phyloP scores from a whole-genome alignment of 2,113 vertebrate species.

The Cottus gobio region DNA sequence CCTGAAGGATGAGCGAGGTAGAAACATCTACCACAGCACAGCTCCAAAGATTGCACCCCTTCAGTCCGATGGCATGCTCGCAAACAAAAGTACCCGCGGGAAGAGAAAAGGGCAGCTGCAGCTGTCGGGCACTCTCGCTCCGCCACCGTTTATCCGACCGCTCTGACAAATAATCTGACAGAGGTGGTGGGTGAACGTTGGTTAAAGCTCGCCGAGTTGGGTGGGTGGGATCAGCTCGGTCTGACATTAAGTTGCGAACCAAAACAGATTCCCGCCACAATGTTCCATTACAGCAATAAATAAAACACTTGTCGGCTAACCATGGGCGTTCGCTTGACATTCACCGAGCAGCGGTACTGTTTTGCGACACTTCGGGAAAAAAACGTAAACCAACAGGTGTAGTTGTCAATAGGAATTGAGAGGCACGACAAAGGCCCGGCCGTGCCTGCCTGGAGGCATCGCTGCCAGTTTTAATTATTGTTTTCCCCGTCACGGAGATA shows the following conservation, averaged over 20 bases:
- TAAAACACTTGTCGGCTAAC: conserved; percentile 15
- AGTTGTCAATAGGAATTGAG: conserved; percentile 26
- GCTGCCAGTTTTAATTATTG: conserved; percentile 73
- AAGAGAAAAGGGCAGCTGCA: conserved; percentile 49
- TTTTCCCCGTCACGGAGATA: conserved; percentile 72
- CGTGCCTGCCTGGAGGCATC: conserved; percentile 59
- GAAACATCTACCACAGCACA: conserved; percentile 70
- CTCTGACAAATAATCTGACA: conserved; percentile 41
- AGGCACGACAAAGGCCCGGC: conserved; percentile 27
- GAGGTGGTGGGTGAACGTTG: conserved; percentile 7
- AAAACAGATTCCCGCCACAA: conserved; percentile 7
- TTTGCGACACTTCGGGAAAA: conserved; percentile 6
- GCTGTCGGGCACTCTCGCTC: conserved; percentile 27
- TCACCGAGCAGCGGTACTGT: background rate
- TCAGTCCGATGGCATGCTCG: conserved; percentile 52
- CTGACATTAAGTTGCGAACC: conserved; percentile 9
- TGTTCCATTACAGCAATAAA: conserved; percentile 27
- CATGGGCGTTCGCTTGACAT: conserved; percentile 18
- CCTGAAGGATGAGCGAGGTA: conserved; percentile 71
- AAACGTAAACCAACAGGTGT: conserved; percentile 46
- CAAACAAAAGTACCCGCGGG: background rate
- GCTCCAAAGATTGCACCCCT: conserved; percentile 65
- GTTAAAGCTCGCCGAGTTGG: background rate
- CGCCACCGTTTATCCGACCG: conserved; percentile 39
- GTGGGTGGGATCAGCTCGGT: background rate